Percentiles rank a stretch among this genome's conserved stretches.
These are phyloP conservation scores for Abscondita cerata DNA, from an alignment of 2,888 invertebrate genomes.

Conservation along the genomic window DNA sequence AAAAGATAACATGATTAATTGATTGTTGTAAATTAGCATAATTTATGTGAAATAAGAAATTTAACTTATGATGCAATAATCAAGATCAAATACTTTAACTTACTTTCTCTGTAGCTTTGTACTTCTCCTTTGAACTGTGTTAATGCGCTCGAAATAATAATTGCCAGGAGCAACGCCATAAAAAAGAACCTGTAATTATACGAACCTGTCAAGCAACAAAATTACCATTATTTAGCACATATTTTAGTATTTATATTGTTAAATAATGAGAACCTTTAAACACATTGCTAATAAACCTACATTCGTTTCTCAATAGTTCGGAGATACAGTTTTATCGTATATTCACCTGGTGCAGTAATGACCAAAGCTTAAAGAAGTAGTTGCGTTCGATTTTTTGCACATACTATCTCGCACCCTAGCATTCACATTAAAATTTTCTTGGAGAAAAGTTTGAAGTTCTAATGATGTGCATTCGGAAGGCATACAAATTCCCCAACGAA, in stretches of 20 bases:
- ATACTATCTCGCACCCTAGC: slow-evolving; percentile 42
- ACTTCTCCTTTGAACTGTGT: slow-evolving; percentile 11
- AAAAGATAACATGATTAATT: no score
- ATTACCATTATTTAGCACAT: not conserved
- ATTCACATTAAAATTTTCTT: slow-evolving; percentile 53
- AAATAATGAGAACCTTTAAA: not conserved
- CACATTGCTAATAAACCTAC: not conserved
- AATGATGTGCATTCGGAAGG: slow-evolving; percentile 63
- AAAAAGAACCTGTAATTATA: slow-evolving; percentile 24
- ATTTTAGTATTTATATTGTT: not conserved
- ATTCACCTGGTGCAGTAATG: slow-evolving; percentile 43
- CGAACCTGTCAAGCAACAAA: slow-evolving; percentile 11
- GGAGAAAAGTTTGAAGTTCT: slow-evolving; percentile 61
- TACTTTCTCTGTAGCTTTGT: slow-evolving; percentile 22
- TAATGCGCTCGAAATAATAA: slow-evolving; percentile 12
- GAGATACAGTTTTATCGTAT: not conserved
- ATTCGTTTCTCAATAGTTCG: not conserved
- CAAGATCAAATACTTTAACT: slow-evolving; percentile 11
- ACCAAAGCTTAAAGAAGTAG: slow-evolving; percentile 33
- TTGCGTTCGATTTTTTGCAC: slow-evolving; percentile 42
- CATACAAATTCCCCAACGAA: slow-evolving; percentile 67
- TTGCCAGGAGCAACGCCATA: slow-evolving; percentile 16
- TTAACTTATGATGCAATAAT: no score
- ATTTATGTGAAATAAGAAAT: not conserved
- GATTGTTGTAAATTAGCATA: no score